These are phyloP conservation scores for Tineola bisselliella DNA, from an alignment of 2,888 invertebrate genomes.

Conservation along the genomic window DNA sequence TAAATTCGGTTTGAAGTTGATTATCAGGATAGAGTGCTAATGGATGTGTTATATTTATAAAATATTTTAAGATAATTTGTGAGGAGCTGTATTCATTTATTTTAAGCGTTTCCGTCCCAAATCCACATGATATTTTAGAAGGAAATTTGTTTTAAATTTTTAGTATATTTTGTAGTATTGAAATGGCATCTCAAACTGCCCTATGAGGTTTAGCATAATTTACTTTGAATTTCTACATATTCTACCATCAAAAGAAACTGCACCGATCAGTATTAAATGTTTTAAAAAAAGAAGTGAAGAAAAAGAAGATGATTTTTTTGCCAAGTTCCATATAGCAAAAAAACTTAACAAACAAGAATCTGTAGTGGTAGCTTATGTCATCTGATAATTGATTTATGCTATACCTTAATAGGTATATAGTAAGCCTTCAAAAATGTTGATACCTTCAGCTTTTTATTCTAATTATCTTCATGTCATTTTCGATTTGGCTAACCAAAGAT, in stretches of 20 bases:
- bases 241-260: too few species aligned
- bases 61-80: neutral
- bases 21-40: neutral
- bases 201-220: slow-evolving; percentile 29
- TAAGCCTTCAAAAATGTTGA: slow-evolving; percentile 18
- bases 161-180: slow-evolving; percentile 19
- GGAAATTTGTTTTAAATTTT: slow-evolving; percentile 20
- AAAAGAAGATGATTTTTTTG: too few species aligned
- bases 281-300: too few species aligned
- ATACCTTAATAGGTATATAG: slow-evolving; percentile 44
- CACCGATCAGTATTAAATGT: too few species aligned
- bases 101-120: slow-evolving; percentile 63
- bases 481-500: slow-evolving; percentile 61
- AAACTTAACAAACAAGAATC: too few species aligned
- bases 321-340: too few species aligned
- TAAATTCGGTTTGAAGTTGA: too few species aligned
- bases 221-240: too few species aligned
- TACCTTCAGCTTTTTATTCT: slow-evolving; percentile 30
- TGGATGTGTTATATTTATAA: neutral
- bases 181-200: slow-evolving; percentile 25
- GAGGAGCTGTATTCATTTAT: neutral
- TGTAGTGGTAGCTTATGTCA: slow-evolving; percentile 21
- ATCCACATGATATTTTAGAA: slow-evolving; percentile 52
- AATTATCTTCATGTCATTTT: slow-evolving; percentile 47
- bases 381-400: slow-evolving; percentile 28